Conservation (phyloP, 2,113 vertebrate genomes). For the Donacobius atricapilla region DNA sequence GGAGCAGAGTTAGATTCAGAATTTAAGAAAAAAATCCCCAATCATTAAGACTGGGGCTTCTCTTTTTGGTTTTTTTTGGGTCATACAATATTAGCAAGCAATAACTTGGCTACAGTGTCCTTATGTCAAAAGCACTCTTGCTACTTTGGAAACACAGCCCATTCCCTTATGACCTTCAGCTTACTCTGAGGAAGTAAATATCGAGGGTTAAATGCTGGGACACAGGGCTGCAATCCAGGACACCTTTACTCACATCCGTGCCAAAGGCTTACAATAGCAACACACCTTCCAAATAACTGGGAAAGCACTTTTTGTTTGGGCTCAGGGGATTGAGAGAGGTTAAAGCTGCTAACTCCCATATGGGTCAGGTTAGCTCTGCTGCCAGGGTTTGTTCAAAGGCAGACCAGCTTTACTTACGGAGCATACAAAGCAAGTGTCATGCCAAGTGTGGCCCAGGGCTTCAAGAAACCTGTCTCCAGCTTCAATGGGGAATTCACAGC, state of each 20-base stretch:
- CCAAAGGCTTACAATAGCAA: conserved; percentile 19
- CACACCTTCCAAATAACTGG: neutral
- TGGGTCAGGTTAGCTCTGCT: neutral
- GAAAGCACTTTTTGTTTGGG: conserved; percentile 17
- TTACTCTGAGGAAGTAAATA: fast-evolving
- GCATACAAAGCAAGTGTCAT: conserved; percentile 98
- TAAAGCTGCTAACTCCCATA: neutral
- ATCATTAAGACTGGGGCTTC: neutral
- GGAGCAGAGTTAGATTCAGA: neutral
- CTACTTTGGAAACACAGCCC: neutral
- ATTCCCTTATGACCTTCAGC: neutral
- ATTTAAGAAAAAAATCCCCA: neutral
- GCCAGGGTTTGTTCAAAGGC: neutral
- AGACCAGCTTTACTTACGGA: conserved; percentile 75
- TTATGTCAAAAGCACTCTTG: neutral
- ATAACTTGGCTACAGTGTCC: neutral
- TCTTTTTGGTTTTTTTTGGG: neutral
- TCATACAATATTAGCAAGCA: neutral
- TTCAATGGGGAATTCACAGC: conserved; percentile 97
- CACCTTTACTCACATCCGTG: neutral
- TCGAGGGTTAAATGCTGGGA: neutral
- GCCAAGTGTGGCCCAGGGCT: conserved; percentile 92
- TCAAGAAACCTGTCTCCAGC: conserved; percentile 96
- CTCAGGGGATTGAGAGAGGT: neutral
- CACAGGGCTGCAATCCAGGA: neutral